A percentile compares a stretch with the other conserved stretches of the same genome.
Conservation (phyloP, 2,888 invertebrate genomes). For the Drosophila pseudotakahashii region DNA sequence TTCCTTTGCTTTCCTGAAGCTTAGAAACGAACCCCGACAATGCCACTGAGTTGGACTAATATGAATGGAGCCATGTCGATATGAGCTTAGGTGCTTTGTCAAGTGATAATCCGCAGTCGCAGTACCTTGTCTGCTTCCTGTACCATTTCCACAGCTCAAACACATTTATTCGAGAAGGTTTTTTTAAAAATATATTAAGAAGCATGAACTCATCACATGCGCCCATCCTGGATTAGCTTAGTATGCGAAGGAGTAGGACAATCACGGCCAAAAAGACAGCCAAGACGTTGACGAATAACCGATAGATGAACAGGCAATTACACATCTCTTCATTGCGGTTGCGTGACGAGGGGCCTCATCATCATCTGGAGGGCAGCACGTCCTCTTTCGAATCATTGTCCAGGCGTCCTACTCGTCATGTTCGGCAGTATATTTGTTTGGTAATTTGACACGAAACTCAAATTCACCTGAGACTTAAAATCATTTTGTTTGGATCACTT, state of each 20-base stretch:
- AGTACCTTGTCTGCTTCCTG: conserved; percentile 9
- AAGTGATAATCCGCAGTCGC: conserved; percentile 24
- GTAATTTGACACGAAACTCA: background rate
- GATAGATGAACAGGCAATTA: conserved; percentile 11
- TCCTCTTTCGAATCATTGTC: background rate
- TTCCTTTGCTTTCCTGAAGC: conserved; percentile 42
- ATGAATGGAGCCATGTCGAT: conserved; percentile 7
- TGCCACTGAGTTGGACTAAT: conserved; percentile 15
- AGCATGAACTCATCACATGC: background rate
- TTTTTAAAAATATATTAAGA: conserved; percentile 3
- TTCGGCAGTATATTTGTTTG: too few relatives aligned
- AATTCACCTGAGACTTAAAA: background rate
- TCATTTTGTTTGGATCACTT: too few relatives aligned
- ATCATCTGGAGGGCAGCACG: too few relatives aligned
- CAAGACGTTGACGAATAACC: conserved; percentile 7
- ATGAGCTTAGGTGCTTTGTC: conserved; percentile 23
- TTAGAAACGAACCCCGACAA: conserved; percentile 30
- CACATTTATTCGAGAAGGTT: conserved; percentile 20
- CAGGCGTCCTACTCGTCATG: background rate
- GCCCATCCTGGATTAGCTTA: conserved; percentile 4
- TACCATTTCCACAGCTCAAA: conserved; percentile 23
- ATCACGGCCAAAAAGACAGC: conserved; percentile 2
- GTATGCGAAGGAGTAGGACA: conserved; percentile 15
- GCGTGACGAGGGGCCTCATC: background rate
- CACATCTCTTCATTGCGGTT: conserved; percentile 16